Base-by-base conservation (phyloP, 2,888 invertebrate species). In the Spisula subtruncata region DNA sequence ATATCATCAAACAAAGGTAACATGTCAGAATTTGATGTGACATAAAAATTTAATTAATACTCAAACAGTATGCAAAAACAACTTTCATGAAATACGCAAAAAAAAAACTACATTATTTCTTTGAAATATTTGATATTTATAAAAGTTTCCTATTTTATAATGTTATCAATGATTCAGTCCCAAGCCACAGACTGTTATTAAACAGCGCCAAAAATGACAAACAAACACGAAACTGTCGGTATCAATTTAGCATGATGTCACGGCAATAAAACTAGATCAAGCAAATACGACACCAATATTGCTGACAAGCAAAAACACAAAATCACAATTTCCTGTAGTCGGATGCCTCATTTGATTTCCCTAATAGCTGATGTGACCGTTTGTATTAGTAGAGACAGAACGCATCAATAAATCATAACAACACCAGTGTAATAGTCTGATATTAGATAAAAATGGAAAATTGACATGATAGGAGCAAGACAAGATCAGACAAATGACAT, bases 351-450 rank as follows among this genome's bases (percentile, higher is more conserved):
- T 10, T 25, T 25, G 12, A 66, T 66, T 66, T 66, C 10, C 60
- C 60, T 25, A 66, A 66, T 66, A 66, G 60, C 25, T 66, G n/a
- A n/a, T 60, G 60, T 60, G 60, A 60, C 18, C 18, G n/a, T 25
- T 25, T 66, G 60, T 8, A 10, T n/a, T 25, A n/a, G n/a, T n/a
- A 66, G 20, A n/a, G 25, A 66, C 60, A 25, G 60, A 66, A 66
- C 5, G 25, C 60, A 66, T 66, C 60, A 66, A 66, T 66, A 66
- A 66, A 66, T 66, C 60, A 66, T 66, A 66, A n/a, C 25, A 25
- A 25, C 25, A 66, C 10, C 10, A 41, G 60, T n/a, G n/a, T 66
- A 66, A 66, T 66, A 66, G 5, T 0, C 60, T 12, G 10, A 25
- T 25, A 25, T 66, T 25, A 25, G 60, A 66, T 25, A 25, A 66